Base-by-base conservation (phyloP, 2,888 invertebrate genomes). In the Drosophila monieri region DNA sequence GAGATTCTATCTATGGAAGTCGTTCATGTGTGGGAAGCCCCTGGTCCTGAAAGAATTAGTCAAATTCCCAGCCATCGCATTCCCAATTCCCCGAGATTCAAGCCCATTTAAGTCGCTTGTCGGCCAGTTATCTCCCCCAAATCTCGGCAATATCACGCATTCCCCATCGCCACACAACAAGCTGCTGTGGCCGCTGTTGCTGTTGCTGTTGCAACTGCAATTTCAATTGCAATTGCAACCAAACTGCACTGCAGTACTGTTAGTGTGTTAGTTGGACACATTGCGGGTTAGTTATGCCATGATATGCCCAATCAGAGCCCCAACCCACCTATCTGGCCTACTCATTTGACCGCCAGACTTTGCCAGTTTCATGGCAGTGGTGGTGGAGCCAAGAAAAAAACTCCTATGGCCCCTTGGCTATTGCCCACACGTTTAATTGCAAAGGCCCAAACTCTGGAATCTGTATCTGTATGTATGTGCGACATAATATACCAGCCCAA, bases 211-310 rank as follows among this genome's bases (percentile, higher is more conserved):
- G 21, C 57, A 23, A 30, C 39, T 23, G 14, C 21, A 44, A 67
- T 15, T 64, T 53, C 65, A 43, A 43, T 27, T 14, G 48, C 57
- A 68, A 46, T 23, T 54, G 68, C 68, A 67, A 12, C 86, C 58
- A 73, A 86, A 76, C 73, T 78, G 76, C 78, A 37, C 52, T 27
- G 56, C 57, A 39, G 83, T 35, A 35, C 35, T 35, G 35, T 35
- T 35, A 35, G 35, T 83, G 61, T 84, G 88, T 74, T 84, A 86
- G 70, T 80, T 77, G 70, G 81, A 88, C 88, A 86, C 87, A 86
- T 86, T 81, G 86, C 78, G 80, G 77, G 85, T 74, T 81, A 80
- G 88, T 81, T 81, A 81, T 81, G 80, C 88, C 88, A 86, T 74
- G 37, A 79, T 74, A 66, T 83, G 80, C 59, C 85, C 87, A 86